Conservation (phyloP, 2,888 invertebrate species). For the Tubulanus polymorphus region DNA sequence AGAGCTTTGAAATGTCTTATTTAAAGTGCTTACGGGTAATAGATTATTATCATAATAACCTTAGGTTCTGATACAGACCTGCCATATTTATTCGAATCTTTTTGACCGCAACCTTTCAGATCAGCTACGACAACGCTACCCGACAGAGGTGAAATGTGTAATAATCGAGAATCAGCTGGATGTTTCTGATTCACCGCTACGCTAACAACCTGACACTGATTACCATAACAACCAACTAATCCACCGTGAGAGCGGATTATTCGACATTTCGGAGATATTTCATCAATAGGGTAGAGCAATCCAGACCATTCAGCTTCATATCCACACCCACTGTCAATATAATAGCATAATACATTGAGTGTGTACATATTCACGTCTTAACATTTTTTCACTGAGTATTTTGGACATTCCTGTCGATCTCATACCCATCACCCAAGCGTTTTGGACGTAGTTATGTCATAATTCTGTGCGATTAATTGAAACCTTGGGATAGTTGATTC, state of each 20-base stretch:
- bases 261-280: slow-evolving; percentile 29
- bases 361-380: too few species aligned
- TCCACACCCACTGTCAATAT: slow-evolving; percentile 13
- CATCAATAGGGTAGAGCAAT: slow-evolving; percentile 11
- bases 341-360: too few species aligned
- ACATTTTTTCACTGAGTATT: too few species aligned
- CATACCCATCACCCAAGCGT: too few species aligned
- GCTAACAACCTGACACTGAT: slow-evolving; percentile 44
- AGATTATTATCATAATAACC: too few species aligned
- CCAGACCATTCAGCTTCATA: slow-evolving; percentile 19
- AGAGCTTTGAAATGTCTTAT: too few species aligned
- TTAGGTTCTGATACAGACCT: not conserved
- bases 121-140: slow-evolving; percentile 38
- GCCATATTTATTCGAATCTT: slow-evolving; percentile 10
- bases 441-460: too few species aligned
- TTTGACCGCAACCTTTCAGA: slow-evolving; percentile 25
- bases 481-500: too few species aligned
- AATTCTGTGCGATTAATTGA: too few species aligned
- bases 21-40: too few species aligned
- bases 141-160: slow-evolving; percentile 43
- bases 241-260: slow-evolving; percentile 34
- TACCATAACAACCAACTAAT: slow-evolving; percentile 32
- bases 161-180: slow-evolving; percentile 32
- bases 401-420: too few species aligned
- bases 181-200: slow-evolving; percentile 45